Evolutionary conservation across 1,140 invertebrate species (phyloP).

Genomic region (Pseudomyrmex pallidus): DNA sequence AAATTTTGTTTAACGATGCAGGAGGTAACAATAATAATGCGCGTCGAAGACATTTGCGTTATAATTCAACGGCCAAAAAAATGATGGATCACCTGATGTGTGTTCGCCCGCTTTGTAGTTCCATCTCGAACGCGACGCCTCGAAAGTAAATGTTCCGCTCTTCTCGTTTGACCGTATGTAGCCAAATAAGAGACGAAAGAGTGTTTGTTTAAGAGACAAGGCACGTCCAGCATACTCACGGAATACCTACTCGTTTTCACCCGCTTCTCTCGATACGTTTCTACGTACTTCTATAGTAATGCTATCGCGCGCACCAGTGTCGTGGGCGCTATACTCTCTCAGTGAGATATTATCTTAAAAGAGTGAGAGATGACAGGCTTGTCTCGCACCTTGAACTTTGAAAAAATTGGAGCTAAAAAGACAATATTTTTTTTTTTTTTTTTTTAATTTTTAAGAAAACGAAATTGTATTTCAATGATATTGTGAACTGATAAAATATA

Average conservation of each 20-base stretch:
- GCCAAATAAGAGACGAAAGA: conserved; percentile 70
- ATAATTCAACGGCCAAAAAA: conserved; percentile 15
- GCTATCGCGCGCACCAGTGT: conserved; percentile 51
- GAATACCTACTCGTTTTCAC: conserved; percentile 60
- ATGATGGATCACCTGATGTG: conserved; percentile 62
- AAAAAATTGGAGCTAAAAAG: background rate
- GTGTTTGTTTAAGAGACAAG: conserved; percentile 72
- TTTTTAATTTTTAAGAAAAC: background rate
- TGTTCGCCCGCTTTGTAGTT: conserved; percentile 14
- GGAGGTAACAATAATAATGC: conserved; percentile 24
- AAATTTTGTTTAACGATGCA: background rate
- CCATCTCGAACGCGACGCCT: conserved; percentile 35
- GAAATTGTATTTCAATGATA: background rate
- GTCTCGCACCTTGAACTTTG: background rate
- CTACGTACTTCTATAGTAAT: conserved; percentile 43
- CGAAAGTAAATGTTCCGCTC: conserved; percentile 66
- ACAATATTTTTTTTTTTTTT: too few relatives aligned
- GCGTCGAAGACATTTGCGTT: conserved; percentile 17
- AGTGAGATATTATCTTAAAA: background rate
- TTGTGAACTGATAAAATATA: too few relatives aligned
- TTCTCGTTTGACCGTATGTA: conserved; percentile 66
- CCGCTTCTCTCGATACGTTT: conserved; percentile 46
- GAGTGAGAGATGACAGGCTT: background rate
- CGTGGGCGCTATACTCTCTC: conserved; percentile 27
- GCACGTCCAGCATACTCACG: conserved; percentile 67